Evolutionary conservation across 2,888 invertebrate genomes (phyloP).

Genomic region (Metacarcinus magister): DNA sequence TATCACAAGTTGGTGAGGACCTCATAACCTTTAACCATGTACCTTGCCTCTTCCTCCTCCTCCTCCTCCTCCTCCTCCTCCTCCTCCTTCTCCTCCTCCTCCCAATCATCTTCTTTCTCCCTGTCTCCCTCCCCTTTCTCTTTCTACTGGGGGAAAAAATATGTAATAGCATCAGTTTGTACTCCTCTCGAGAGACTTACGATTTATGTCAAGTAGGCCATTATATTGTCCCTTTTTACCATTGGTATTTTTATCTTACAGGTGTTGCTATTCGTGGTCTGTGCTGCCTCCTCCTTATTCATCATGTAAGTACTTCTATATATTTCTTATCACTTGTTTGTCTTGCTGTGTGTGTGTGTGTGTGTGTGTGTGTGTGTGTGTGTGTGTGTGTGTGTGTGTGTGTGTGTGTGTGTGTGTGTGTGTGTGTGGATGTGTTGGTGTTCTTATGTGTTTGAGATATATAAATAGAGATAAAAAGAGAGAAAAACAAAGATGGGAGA

Average conservation of each 20-base stretch:
- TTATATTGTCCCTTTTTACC: neutral
- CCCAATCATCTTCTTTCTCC: too few relatives aligned
- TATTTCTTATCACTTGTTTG: neutral
- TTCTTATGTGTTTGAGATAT: neutral
- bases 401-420: neutral
- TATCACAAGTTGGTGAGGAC: neutral
- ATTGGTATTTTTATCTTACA: neutral
- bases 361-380: neutral
- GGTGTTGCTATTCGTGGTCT: neutral
- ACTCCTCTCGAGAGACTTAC: neutral
- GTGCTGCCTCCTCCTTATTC: neutral
- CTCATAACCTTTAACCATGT: neutral
- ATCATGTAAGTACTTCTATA: neutral
- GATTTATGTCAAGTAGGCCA: neutral
- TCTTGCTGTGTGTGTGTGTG: neutral
- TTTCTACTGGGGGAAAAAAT: neutral
- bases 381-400: constrained; percentile 3
- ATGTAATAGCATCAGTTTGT: neutral
- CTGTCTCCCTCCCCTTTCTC: too few relatives aligned
- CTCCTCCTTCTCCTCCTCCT: neutral
- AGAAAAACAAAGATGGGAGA: too few relatives aligned
- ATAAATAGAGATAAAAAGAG: too few relatives aligned
- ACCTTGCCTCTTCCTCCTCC: too few relatives aligned
- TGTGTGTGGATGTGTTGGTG: neutral
- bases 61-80: neutral